Percentiles rank a stretch among this genome's conserved stretches.
Evolutionary conservation across 1,140 invertebrate species (phyloP).

Genomic region (Drosophila watanabei): DNA sequence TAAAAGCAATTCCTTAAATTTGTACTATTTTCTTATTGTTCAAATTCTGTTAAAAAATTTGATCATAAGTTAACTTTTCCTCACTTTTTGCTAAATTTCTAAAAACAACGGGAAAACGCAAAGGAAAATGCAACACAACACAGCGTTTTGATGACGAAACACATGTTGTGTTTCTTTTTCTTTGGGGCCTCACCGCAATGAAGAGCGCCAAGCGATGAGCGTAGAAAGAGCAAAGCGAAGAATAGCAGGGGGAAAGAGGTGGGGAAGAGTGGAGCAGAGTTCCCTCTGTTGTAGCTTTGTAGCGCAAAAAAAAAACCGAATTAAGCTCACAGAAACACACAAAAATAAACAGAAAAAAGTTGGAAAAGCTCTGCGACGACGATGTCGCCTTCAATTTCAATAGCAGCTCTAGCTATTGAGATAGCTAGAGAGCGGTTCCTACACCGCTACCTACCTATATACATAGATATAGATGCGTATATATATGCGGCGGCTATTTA

Average conservation of each 20-base stretch:
- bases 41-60: neutral
- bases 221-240: conserved; percentile 19
- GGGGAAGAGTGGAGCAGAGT: conserved; percentile 3
- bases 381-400: conserved; percentile 79
- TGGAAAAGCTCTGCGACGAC: conserved; percentile 66
- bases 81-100: neutral
- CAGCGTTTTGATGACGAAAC: conserved; percentile 78
- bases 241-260: neutral
- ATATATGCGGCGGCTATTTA: conserved; percentile 58
- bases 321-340: conserved; percentile 74
- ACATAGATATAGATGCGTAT: conserved; percentile 30
- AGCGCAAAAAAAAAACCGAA: conserved; percentile 59
- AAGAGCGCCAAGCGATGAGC: conserved; percentile 19
- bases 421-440: conserved; percentile 64
- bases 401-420: conserved; percentile 41
- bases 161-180: conserved; percentile 68
- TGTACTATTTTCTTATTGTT: no score
- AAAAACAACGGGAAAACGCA: conserved; percentile 43
- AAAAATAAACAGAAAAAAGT: conserved; percentile 33
- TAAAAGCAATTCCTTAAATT: neutral
- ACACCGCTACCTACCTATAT: conserved; percentile 25
- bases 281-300: conserved; percentile 74
- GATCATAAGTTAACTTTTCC: neutral
- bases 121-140: conserved; percentile 65
- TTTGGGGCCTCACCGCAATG: conserved; percentile 19